phyloP scores from a whole-genome alignment of 2,113 vertebrate genomes.

The Trachemys scripta region DNA sequence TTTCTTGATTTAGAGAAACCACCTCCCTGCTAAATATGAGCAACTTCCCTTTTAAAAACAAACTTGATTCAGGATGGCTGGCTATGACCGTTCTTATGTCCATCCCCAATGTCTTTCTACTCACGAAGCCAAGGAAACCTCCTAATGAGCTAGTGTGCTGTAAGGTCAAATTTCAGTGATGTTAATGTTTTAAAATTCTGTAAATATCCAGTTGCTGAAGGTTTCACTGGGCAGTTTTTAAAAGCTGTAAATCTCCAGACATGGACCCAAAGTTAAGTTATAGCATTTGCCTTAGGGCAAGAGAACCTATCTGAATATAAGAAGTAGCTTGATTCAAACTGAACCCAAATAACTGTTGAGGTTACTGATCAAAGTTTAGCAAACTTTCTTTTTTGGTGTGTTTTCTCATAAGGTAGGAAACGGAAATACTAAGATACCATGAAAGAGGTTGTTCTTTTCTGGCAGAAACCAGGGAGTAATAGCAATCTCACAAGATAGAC shows the following conservation, averaged over 20 bases:
- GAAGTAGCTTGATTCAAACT: background rate
- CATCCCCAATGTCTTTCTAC: background rate
- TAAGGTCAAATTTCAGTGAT: background rate
- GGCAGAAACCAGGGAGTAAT: background rate
- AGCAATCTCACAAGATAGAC: background rate
- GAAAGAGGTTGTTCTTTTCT: background rate
- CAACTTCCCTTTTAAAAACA: slow-evolving; percentile 28
- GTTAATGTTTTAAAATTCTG: background rate
- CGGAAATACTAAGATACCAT: background rate
- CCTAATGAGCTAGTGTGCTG: background rate
- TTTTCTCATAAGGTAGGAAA: background rate
- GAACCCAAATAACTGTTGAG: background rate
- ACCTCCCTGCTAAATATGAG: background rate
- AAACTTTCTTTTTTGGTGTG: background rate
- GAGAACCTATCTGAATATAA: background rate
- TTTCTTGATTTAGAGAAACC: background rate
- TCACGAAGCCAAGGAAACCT: slow-evolving; percentile 21
- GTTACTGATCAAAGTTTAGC: background rate
- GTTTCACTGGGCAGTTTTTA: background rate
- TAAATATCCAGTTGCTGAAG: background rate
- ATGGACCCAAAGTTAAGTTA: background rate
- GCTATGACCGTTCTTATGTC: background rate
- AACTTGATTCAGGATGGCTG: slow-evolving; percentile 3
- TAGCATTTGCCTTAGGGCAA: background rate
- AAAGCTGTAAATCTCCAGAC: background rate